Evolutionary conservation across 2,113 vertebrate genomes (phyloP).

Genomic region (Reinhardtius hippoglossoides): DNA sequence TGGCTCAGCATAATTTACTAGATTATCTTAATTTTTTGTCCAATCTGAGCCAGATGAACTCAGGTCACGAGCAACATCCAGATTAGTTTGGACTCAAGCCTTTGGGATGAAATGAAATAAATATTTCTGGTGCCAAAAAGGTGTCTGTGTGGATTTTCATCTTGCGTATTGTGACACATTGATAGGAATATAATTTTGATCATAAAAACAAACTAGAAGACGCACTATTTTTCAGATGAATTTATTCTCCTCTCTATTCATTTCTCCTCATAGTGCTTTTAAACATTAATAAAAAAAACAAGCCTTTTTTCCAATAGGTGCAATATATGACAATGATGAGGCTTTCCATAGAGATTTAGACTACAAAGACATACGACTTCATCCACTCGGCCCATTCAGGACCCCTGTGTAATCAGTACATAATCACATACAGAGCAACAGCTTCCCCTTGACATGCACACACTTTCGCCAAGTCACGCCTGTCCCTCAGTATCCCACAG

Average conservation of each 20-base stretch:
- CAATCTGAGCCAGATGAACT: not conserved
- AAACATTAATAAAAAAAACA: conserved; percentile 78
- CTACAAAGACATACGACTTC: conserved; percentile 65
- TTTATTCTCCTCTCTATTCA: conserved; percentile 71
- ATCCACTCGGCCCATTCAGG: conserved; percentile 45
- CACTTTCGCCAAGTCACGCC: conserved; percentile 26
- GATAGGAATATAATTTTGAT: conserved; percentile 6
- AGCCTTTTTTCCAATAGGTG: conserved; percentile 52
- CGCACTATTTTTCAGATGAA: conserved; percentile 14
- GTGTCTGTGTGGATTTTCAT: conserved; percentile 23
- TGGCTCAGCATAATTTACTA: not conserved
- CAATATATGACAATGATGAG: conserved; percentile 72
- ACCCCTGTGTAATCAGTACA: conserved; percentile 43
- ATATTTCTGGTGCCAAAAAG: conserved; percentile 42
- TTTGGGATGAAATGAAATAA: conserved; percentile 48
- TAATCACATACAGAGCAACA: conserved; percentile 47
- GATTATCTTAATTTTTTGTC: not conserved
- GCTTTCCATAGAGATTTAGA: conserved; percentile 70
- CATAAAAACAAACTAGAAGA: conserved; percentile 24
- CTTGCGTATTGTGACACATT: not conserved
- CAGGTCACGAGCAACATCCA: not conserved
- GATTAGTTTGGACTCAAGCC: conserved; percentile 57
- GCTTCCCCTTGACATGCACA: conserved; percentile 29
- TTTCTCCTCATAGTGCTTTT: conserved; percentile 74
- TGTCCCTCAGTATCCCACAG: conserved; percentile 44